These are phyloP conservation scores for Hyles lineata DNA, from an alignment of 2,888 invertebrate genomes.

Conservation along the genomic window DNA sequence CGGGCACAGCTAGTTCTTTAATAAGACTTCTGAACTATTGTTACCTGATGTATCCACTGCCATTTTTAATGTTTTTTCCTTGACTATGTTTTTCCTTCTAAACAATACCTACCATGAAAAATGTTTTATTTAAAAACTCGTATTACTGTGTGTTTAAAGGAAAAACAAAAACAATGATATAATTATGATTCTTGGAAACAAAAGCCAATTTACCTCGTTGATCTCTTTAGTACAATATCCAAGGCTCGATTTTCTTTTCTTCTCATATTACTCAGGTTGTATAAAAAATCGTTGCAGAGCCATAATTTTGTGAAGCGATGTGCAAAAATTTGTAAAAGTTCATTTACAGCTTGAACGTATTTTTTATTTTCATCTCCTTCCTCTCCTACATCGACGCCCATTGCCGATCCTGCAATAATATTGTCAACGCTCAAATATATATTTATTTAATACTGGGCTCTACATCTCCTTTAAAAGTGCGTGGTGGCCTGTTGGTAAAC, in stretches of 20 bases:
- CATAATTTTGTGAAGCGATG: constrained; percentile 32
- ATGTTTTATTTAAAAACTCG: too few species aligned
- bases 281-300: constrained; percentile 31
- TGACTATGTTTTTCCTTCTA: neutral
- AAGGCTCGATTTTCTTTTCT: constrained; percentile 16
- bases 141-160: too few species aligned
- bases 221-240: neutral
- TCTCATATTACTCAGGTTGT: constrained; percentile 21
- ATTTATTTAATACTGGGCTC: too few species aligned
- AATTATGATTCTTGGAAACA: neutral
- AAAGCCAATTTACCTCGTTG: constrained; percentile 26
- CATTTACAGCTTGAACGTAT: neutral
- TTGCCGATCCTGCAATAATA: constrained; percentile 40
- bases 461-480: too few species aligned
- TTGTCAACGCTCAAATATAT: constrained; percentile 30
- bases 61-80: neutral
- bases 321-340: neutral
- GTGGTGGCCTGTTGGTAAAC: too few species aligned
- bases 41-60: neutral
- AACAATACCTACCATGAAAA: constrained; percentile 11
- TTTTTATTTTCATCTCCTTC: neutral
- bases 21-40: neutral
- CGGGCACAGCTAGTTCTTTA: too few species aligned
- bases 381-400: neutral
- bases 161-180: neutral